phyloP scores from a whole-genome alignment of 2,797 vertebrate genomes.

The Hydrocynus forskahlii region DNA sequence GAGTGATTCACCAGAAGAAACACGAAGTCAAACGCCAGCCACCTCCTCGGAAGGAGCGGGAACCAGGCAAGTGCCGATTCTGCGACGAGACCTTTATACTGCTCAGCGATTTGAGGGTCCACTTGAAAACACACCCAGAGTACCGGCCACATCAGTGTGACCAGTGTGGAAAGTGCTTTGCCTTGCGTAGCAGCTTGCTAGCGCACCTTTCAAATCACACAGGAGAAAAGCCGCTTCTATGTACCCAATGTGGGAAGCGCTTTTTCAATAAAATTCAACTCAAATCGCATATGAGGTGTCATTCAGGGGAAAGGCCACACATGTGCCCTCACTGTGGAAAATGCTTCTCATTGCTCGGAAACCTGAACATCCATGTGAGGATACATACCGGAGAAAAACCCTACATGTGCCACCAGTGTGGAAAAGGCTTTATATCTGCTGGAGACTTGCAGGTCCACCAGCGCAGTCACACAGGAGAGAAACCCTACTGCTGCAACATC shows the following conservation, averaged over 20 bases:
- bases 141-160: slow-evolving; percentile 69
- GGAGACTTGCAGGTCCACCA: slow-evolving; percentile 79
- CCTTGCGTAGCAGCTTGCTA: slow-evolving; percentile 64
- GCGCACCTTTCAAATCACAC: slow-evolving; percentile 68
- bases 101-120: slow-evolving; percentile 73
- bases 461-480: slow-evolving; percentile 74
- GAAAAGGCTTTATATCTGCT: slow-evolving; percentile 73
- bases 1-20: slow-evolving; percentile 66
- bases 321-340: slow-evolving; percentile 76
- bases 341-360: slow-evolving; percentile 72
- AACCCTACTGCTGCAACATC: slow-evolving; percentile 71
- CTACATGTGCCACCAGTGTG: slow-evolving; percentile 74
- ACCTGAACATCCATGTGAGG: slow-evolving; percentile 78
- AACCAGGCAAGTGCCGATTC: slow-evolving; percentile 70
- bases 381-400: slow-evolving; percentile 78
- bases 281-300: slow-evolving; percentile 74
- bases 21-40: slow-evolving; percentile 68
- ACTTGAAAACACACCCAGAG: slow-evolving; percentile 71
- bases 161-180: slow-evolving; percentile 74
- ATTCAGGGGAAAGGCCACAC: slow-evolving; percentile 71
- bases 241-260: slow-evolving; percentile 74
- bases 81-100: slow-evolving; percentile 72
- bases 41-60: slow-evolving; percentile 65
- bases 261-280: slow-evolving; percentile 75
- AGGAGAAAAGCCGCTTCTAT: slow-evolving; percentile 71